phyloP scores from a whole-genome alignment of 2,797 vertebrate genomes.

The Zalophus californianus region DNA sequence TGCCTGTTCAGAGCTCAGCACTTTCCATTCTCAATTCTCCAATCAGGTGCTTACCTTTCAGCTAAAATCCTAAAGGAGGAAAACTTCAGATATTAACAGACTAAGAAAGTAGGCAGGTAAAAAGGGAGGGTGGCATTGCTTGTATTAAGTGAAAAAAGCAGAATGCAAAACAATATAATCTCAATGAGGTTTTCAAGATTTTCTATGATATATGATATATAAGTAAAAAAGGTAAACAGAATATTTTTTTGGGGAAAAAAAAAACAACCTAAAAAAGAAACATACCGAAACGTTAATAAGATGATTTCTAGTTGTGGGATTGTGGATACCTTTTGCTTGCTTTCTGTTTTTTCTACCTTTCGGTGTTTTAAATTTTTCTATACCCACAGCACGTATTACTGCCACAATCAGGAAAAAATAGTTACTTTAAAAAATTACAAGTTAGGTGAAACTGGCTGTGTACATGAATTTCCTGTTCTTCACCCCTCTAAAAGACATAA shows the following conservation, averaged over 20 bases:
- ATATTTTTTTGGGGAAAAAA: neutral
- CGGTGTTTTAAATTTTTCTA: conserved; percentile 6
- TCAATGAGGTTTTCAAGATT: neutral
- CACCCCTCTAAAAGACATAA: neutral
- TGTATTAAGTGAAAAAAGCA: conserved; percentile 29
- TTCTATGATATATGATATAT: neutral
- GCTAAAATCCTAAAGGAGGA: conserved; percentile 16
- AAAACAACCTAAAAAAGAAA: conserved; percentile 5
- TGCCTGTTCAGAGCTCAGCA: neutral
- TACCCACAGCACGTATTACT: neutral
- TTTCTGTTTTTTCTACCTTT: neutral
- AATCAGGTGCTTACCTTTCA: neutral
- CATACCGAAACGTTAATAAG: conserved; percentile 44
- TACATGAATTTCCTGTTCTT: conserved; percentile 53
- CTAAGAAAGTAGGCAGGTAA: neutral
- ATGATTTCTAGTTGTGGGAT: neutral
- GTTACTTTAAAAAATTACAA: conserved; percentile 38
- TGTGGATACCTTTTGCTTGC: neutral
- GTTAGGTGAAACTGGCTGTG: conserved; percentile 33
- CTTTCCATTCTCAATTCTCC: neutral
- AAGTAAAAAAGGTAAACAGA: neutral
- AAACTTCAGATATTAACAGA: neutral
- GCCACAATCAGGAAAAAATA: neutral
- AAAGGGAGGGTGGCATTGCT: neutral
- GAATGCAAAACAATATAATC: neutral